Evolutionary conservation across 2,797 vertebrate genomes (phyloP).

Genomic region (Hozukius guyotensis): DNA sequence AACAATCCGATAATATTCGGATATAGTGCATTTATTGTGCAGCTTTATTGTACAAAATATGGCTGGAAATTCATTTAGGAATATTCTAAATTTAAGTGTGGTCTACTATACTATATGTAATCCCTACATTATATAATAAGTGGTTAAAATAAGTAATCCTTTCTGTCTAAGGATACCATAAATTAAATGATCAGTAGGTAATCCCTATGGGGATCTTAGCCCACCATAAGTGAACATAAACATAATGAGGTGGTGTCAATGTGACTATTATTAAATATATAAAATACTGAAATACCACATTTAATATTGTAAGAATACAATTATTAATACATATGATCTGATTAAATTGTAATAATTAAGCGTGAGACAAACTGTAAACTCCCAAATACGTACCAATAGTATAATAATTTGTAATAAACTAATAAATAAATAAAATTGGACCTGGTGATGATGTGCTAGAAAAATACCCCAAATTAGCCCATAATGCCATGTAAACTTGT

Average conservation of each 20-base stretch:
- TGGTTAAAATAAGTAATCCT: constrained; percentile 12
- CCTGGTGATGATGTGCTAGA: background rate
- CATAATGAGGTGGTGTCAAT: background rate
- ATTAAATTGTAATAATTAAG: background rate
- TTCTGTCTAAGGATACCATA: background rate
- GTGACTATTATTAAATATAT: background rate
- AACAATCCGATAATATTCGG: background rate
- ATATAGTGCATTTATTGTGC: background rate
- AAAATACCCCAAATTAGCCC: background rate
- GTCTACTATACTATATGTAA: background rate
- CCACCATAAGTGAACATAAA: background rate
- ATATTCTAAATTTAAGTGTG: background rate
- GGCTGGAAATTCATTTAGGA: too few species aligned
- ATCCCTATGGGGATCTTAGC: constrained; percentile 8
- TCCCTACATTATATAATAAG: background rate
- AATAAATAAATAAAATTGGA: too few species aligned
- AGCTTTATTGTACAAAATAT: background rate
- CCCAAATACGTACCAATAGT: background rate
- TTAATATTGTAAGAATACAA: background rate
- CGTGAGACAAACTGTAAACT: background rate
- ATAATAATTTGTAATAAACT: background rate
- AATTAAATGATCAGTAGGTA: constrained; percentile 16
- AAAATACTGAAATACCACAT: background rate
- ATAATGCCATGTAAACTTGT: constrained; percentile 3
- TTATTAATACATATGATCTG: background rate